A percentile compares a stretch with the other conserved stretches of the same genome.
Evolutionary conservation across 2,888 invertebrate genomes (phyloP).

Genomic region (Lymantria monacha): DNA sequence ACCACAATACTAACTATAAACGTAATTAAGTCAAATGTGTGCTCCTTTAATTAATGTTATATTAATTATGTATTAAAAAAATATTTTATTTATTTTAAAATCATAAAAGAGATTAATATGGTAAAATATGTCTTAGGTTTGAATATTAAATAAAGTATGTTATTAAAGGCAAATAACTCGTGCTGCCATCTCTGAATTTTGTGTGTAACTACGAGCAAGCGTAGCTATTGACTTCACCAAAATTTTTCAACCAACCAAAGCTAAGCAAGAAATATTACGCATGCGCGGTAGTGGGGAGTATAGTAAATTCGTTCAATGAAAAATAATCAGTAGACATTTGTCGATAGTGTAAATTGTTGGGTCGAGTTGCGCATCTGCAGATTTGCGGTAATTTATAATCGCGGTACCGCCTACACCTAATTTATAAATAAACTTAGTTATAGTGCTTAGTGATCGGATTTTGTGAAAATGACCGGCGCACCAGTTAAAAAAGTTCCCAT

Average conservation of each 20-base stretch:
- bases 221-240: slow-evolving; percentile 21
- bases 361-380: slow-evolving; percentile 20
- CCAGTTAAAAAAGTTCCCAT: slow-evolving; percentile 98
- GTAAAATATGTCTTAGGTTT: too few species aligned
- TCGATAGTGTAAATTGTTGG: slow-evolving; percentile 36
- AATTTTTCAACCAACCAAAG: slow-evolving; percentile 40
- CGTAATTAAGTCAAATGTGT: slow-evolving; percentile 3
- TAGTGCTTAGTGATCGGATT: slow-evolving; percentile 62
- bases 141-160: too few species aligned
- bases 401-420: slow-evolving; percentile 59
- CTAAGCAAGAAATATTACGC: slow-evolving; percentile 59
- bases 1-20: background rate
- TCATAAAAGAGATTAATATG: too few species aligned
- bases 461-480: slow-evolving; percentile 83
- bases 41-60: background rate
- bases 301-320: slow-evolving; percentile 62
- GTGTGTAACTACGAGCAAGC: slow-evolving; percentile 12
- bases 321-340: slow-evolving; percentile 58
- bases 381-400: slow-evolving; percentile 48
- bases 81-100: too few species aligned
- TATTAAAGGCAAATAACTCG: too few species aligned
- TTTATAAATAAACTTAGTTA: slow-evolving; percentile 68
- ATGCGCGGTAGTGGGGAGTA: slow-evolving; percentile 66
- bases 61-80: background rate
- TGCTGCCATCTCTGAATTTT: slow-evolving; percentile 32